phyloP scores from a whole-genome alignment of 2,113 vertebrate genomes.

The Pimephales promelas region DNA sequence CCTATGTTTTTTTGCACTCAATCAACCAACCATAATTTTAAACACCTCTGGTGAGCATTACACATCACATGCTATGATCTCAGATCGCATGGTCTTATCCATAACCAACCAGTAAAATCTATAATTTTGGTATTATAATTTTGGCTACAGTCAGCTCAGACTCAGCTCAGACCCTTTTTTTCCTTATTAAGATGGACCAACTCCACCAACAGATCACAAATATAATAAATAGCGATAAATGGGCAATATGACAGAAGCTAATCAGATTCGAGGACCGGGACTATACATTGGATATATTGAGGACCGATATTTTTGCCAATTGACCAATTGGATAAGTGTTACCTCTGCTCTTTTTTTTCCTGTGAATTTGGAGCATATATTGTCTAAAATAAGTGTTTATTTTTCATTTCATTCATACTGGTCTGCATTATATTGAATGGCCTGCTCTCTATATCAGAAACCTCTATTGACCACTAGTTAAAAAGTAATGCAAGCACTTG shows the following conservation, averaged over 20 bases:
- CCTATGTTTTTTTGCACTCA: background rate
- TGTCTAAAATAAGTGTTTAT: background rate
- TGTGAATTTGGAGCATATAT: background rate
- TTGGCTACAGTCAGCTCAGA: too few species aligned
- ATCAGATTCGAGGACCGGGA: background rate
- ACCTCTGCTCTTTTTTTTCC: background rate
- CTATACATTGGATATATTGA: background rate
- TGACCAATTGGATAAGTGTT: background rate
- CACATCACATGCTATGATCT: too few species aligned
- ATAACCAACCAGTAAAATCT: too few species aligned
- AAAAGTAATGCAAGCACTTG: background rate
- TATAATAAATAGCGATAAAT: background rate
- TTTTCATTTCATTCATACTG: background rate
- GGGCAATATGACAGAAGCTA: background rate
- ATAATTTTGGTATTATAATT: too few species aligned
- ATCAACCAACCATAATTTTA: background rate
- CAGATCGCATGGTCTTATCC: too few species aligned
- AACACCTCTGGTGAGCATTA: too few species aligned
- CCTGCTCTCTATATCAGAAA: background rate
- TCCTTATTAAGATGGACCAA: too few species aligned
- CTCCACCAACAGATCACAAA: too few species aligned
- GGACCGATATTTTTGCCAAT: background rate
- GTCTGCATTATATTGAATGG: too few species aligned
- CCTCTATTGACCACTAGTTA: background rate
- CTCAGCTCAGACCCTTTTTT: too few species aligned